phyloP scores from a whole-genome alignment of 1,140 invertebrate species.

The Mycetomoellerius zeteki region DNA sequence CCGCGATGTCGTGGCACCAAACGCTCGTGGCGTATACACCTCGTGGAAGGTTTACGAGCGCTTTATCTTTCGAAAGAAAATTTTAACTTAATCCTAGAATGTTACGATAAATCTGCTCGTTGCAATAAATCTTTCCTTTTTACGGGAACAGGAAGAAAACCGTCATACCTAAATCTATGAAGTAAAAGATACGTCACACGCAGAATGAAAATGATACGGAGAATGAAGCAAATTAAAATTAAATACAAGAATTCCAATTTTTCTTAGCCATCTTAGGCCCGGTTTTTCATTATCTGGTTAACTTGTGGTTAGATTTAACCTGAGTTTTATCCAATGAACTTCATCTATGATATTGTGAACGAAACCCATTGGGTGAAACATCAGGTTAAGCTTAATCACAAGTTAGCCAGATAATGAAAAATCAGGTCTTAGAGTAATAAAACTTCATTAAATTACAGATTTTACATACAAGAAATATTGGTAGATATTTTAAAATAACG shows the following conservation, averaged over 20 bases:
- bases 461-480: not conserved
- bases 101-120: conserved; percentile 43
- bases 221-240: not conserved
- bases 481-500: not conserved
- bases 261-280: not conserved
- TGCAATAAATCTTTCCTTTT: conserved; percentile 24
- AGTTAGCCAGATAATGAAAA: no score
- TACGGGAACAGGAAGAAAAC: conserved; percentile 16
- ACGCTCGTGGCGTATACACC: conserved; percentile 26
- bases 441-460: not conserved
- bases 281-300: no score
- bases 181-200: not conserved
- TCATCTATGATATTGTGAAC: no score
- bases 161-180: not conserved
- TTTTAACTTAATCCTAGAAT: conserved; percentile 49
- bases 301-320: no score
- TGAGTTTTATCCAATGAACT: no score
- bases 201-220: not conserved
- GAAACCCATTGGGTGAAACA: no score
- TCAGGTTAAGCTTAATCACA: no score
- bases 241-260: conserved; percentile 2
- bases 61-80: conserved; percentile 41
- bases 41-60: conserved; percentile 47
- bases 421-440: no score
- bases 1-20: conserved; percentile 36